A percentile compares a stretch with the other conserved stretches of the same genome.
Conservation (phyloP, 2,113 vertebrate species). For the Carassius auratus region DNA sequence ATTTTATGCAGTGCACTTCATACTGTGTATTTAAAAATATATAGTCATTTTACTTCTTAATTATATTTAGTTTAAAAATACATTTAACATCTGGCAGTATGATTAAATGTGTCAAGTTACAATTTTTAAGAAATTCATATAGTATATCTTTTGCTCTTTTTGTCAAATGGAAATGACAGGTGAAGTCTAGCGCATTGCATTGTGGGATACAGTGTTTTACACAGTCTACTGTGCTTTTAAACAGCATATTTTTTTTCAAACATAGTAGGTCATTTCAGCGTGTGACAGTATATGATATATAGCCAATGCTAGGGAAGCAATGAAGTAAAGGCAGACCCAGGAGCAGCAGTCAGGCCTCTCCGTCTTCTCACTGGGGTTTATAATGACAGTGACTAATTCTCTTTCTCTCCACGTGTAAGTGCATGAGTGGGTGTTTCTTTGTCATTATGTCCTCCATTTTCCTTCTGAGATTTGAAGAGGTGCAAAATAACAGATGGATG, state of each 20-base stretch:
- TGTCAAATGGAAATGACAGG: neutral
- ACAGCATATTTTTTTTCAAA: neutral
- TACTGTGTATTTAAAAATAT: neutral
- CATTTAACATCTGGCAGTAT: too few relatives aligned
- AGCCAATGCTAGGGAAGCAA: neutral
- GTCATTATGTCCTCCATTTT: neutral
- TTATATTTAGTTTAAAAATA: too few relatives aligned
- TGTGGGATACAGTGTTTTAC: neutral
- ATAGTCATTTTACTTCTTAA: too few relatives aligned
- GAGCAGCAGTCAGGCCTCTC: neutral
- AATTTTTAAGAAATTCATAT: neutral
- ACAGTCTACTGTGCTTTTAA: neutral
- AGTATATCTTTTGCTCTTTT: neutral
- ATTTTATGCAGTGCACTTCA: too few relatives aligned
- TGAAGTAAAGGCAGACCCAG: neutral
- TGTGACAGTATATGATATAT: neutral
- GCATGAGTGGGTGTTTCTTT: neutral
- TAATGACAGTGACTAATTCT: constrained; percentile 9
- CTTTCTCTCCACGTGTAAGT: neutral
- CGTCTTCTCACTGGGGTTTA: neutral
- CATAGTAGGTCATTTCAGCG: neutral
- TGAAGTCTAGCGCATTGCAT: neutral
- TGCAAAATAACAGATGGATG: constrained; percentile 19
- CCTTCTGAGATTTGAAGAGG: neutral
- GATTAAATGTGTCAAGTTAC: too few relatives aligned